Percentiles rank a stretch among this genome's conserved stretches.
phyloP scores from a whole-genome alignment of 2,888 invertebrate genomes.

The Uropetala carovei region DNA sequence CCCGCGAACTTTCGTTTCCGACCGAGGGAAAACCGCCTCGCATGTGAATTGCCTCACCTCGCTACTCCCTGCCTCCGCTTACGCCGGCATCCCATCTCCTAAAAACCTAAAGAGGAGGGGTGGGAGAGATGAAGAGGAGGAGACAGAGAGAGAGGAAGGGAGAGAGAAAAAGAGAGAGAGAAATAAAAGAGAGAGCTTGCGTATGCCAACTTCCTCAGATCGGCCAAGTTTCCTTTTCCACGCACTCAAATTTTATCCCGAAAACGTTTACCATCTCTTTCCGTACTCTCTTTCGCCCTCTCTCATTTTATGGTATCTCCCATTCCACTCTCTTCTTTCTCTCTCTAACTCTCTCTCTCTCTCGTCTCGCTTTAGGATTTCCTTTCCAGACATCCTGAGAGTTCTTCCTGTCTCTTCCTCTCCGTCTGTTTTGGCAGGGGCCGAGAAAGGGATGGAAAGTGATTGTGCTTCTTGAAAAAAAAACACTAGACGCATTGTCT shows the following conservation, averaged over 20 bases:
- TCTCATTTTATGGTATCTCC: constrained; percentile 1
- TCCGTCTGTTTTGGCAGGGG: not conserved
- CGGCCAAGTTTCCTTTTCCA: not conserved
- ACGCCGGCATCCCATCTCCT: not conserved
- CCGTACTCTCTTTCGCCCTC: not conserved
- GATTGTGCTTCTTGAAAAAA: not conserved
- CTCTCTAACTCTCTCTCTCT: too few relatives aligned
- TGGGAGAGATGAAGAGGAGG: not conserved
- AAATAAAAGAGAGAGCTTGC: not conserved
- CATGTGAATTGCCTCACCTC: not conserved
- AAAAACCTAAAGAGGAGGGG: not conserved
- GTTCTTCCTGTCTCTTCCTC: not conserved
- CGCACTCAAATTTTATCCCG: constrained; percentile 5
- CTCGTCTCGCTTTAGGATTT: too few relatives aligned
- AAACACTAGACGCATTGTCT: not conserved
- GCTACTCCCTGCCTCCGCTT: not conserved
- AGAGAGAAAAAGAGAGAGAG: not conserved
- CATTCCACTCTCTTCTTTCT: too few relatives aligned
- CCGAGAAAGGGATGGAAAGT: not conserved
- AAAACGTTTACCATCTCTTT: not conserved
- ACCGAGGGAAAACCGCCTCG: not conserved
- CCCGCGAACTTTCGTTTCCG: not conserved
- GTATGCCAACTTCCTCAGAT: not conserved
- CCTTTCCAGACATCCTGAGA: too few relatives aligned
- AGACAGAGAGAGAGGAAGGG: too few relatives aligned